These are phyloP conservation scores for Phania funesta DNA, from an alignment of 2,888 invertebrate species.

Conservation along the genomic window DNA sequence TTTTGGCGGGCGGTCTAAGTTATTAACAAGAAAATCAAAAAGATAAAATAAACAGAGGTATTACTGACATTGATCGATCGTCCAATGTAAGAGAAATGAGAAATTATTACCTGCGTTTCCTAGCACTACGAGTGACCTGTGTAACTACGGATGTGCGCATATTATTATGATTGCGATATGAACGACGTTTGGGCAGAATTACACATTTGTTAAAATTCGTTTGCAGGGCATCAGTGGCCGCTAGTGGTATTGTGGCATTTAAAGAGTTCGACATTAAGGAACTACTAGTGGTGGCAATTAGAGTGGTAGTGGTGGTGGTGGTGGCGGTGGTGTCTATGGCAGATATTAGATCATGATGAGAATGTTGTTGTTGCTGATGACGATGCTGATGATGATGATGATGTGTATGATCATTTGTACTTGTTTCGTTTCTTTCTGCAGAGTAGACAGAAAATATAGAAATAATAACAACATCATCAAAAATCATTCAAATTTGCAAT, in stretches of 20 bases:
- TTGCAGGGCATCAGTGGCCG: conserved; percentile 9
- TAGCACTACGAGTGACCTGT: conserved; percentile 62
- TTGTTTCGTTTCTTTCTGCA: conserved; percentile 64
- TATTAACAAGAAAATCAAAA: background rate
- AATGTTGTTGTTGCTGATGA: conserved; percentile 26
- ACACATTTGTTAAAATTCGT: conserved; percentile 42
- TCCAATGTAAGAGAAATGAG: background rate
- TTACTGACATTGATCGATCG: conserved; percentile 1
- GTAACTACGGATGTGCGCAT: conserved; percentile 22
- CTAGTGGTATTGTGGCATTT: conserved; percentile 8
- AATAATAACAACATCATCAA: conserved; percentile 63
- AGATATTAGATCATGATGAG: conserved; percentile 29
- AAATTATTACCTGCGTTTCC: conserved; percentile 61
- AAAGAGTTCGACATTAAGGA: conserved; percentile 35
- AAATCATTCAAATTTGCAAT: conserved; percentile 44
- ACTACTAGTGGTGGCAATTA: conserved; percentile 34
- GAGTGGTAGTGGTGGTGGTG: conserved; percentile 26
- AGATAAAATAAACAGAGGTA: background rate
- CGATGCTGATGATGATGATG: conserved; percentile 48
- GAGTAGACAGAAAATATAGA: conserved; percentile 65
- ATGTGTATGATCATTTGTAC: conserved; percentile 54
- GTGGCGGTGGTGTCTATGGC: conserved; percentile 25
- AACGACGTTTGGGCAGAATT: conserved; percentile 47
- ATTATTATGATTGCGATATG: conserved; percentile 49
- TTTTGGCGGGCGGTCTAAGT: conserved; percentile 56